These are phyloP conservation scores for Carassius carassius DNA, from an alignment of 2,113 vertebrate genomes.

Conservation along the genomic window DNA sequence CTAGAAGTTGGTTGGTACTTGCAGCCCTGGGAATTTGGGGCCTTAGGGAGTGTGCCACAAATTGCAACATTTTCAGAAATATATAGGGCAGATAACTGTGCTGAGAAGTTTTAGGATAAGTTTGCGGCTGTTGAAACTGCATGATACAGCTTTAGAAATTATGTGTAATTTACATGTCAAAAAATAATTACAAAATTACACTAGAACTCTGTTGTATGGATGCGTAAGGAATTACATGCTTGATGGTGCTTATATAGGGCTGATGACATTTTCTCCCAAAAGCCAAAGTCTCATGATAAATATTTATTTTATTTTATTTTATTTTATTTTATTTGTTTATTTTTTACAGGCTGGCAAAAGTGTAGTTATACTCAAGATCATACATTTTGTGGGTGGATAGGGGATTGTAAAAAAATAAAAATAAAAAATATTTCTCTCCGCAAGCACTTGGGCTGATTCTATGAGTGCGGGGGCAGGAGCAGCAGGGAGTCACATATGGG, in stretches of 20 bases:
- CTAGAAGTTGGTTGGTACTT: neutral
- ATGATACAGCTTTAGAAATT: neutral
- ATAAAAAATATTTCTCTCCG: slow-evolving; percentile 2
- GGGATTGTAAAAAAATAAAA: slow-evolving; percentile 8
- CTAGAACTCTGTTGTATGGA: neutral
- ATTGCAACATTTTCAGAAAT: neutral
- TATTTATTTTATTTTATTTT: neutral
- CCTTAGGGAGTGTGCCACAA: neutral
- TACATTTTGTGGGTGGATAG: slow-evolving; percentile 37
- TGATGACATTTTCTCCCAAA: neutral
- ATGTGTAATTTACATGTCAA: neutral
- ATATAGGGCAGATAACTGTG: neutral
- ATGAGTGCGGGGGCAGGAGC: slow-evolving; percentile 39
- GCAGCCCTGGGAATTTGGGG: neutral
- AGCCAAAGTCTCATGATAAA: slow-evolving; percentile 32
- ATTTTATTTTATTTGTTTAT: no score
- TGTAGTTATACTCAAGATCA: slow-evolving; percentile 3
- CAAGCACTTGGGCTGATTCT: slow-evolving; percentile 38
- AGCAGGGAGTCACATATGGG: slow-evolving; percentile 6
- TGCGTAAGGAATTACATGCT: neutral
- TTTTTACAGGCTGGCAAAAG: neutral
- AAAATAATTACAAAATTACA: neutral
- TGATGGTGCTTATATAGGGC: neutral
- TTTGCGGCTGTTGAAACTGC: neutral
- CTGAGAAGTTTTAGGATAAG: neutral